A percentile compares a stretch with the other conserved stretches of the same genome.
These are phyloP conservation scores for Heliocidaris tuberculata DNA, from an alignment of 35 echinoderm and acorn worm species.

Conservation along the genomic window DNA sequence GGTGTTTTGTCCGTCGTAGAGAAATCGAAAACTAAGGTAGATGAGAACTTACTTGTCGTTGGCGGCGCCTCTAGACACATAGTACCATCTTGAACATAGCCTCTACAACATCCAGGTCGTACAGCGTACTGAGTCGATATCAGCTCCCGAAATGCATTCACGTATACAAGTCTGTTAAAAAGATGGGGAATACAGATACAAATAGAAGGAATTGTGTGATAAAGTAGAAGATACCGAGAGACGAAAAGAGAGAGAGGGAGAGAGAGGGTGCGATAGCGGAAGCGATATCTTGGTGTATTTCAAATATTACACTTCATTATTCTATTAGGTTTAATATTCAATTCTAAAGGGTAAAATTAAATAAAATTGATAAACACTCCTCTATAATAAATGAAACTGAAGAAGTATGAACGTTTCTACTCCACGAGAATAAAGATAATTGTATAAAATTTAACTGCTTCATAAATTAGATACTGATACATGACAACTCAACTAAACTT, in stretches of 20 bases:
- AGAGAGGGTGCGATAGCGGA: not conserved
- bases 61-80: conserved; percentile 27
- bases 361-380: too few species aligned
- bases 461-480: too few species aligned
- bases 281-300: not conserved
- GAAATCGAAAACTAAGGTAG: not conserved
- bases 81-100: conserved; percentile 5
- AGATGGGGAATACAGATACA: not conserved
- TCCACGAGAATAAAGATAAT: too few species aligned
- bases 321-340: not conserved
- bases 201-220: not conserved
- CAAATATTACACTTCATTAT: not conserved
- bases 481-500: too few species aligned
- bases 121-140: conserved; percentile 34
- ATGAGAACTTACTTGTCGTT: conserved; percentile 8
- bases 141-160: conserved; percentile 43
- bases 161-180: not conserved
- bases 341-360: not conserved
- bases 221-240: not conserved
- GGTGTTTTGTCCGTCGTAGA: too few species aligned
- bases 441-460: too few species aligned
- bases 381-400: too few species aligned
- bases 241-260: not conserved
- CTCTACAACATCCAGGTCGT: not conserved
- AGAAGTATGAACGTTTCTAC: too few species aligned